A percentile compares a stretch with the other conserved stretches of the same genome.
These are phyloP conservation scores for Leucosticte australis DNA, from an alignment of 2,113 vertebrate species.

Conservation along the genomic window DNA sequence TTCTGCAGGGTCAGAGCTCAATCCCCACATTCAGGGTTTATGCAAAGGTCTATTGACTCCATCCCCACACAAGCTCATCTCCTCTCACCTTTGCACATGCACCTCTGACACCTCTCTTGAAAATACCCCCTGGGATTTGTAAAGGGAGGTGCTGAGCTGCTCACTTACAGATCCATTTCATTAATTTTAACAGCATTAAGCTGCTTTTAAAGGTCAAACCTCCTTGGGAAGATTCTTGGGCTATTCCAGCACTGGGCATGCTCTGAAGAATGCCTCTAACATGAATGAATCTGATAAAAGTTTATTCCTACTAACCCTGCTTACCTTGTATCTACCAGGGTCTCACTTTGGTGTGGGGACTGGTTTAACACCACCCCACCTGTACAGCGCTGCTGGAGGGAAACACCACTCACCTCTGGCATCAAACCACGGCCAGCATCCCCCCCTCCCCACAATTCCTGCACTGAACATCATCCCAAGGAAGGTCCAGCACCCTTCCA, in stretches of 20 bases:
- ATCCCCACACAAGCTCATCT: not conserved
- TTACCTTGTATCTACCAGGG: not conserved
- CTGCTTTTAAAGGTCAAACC: constrained; percentile 19
- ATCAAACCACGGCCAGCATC: not conserved
- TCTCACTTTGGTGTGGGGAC: not conserved
- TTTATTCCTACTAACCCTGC: not conserved
- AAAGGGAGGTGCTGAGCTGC: constrained; percentile 4
- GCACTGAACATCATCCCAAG: not conserved
- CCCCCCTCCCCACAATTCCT: not conserved
- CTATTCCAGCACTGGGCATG: not conserved
- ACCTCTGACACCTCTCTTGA: not conserved
- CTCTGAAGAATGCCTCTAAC: not conserved
- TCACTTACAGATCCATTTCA: constrained; percentile 8
- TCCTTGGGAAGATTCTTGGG: not conserved
- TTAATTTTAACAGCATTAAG: constrained; percentile 36
- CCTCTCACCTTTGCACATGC: not conserved
- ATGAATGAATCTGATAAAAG: not conserved
- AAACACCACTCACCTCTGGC: not conserved
- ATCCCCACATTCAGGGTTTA: not conserved
- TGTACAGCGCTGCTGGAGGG: not conserved
- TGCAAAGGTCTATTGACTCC: not conserved
- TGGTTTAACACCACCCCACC: not conserved
- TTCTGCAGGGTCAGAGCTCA: not conserved
- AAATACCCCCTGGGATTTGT: not conserved
- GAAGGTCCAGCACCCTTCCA: not conserved